Conservation (phyloP, 2,888 invertebrate genomes). For the Machimus atricapillus region DNA sequence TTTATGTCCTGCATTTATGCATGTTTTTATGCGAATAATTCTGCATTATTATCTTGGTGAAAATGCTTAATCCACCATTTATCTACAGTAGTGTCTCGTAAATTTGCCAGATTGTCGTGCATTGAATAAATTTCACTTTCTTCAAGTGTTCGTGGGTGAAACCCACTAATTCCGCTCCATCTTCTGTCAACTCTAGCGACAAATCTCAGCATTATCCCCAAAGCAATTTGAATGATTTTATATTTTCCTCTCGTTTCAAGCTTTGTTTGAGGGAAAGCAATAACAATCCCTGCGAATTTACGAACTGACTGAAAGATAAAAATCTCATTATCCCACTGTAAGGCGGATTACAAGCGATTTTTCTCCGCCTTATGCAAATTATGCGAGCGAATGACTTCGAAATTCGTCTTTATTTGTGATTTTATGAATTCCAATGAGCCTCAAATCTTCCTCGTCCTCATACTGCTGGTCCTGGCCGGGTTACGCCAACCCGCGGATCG, state of each 20-base stretch:
- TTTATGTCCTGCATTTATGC: background rate
- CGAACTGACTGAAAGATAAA: background rate
- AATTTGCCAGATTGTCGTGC: background rate
- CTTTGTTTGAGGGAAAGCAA: conserved; percentile 1
- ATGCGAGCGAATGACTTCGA: conserved; percentile 5
- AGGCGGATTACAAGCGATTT: conserved; percentile 4
- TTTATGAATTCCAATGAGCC: background rate
- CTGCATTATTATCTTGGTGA: background rate
- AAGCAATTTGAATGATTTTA: conserved; percentile 4
- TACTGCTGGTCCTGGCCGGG: background rate
- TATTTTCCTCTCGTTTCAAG: background rate
- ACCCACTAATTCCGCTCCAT: background rate
- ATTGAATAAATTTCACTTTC: background rate
- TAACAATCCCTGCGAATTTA: background rate
- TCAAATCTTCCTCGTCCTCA: background rate
- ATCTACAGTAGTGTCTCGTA: background rate
- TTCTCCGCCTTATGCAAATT: conserved; percentile 6
- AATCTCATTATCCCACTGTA: conserved; percentile 1
- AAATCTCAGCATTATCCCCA: background rate
- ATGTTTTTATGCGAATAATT: background rate
- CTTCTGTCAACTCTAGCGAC: background rate
- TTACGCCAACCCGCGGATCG: background rate
- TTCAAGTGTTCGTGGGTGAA: background rate
- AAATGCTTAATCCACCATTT: background rate
- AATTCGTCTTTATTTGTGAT: conserved; percentile 14